Percentiles rank a stretch among this genome's conserved stretches.
Evolutionary conservation across 2,888 invertebrate species (phyloP).

Genomic region (Eudemis profundana): DNA sequence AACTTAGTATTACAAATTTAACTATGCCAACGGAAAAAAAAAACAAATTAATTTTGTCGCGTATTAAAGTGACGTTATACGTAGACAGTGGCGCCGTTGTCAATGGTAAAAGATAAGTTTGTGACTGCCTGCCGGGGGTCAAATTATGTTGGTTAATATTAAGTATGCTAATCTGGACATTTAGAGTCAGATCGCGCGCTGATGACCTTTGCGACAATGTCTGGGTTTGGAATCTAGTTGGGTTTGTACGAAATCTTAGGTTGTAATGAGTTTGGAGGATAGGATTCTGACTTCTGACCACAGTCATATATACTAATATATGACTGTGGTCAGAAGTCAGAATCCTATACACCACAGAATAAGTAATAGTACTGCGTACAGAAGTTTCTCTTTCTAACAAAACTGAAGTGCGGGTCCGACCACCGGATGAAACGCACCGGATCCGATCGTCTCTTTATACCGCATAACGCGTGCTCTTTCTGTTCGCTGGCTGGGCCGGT

Average conservation of each 20-base stretch:
- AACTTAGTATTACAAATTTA: background rate
- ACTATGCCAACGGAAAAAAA: background rate
- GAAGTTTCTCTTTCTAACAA: too few species aligned
- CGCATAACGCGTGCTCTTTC: too few species aligned
- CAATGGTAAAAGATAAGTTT: background rate
- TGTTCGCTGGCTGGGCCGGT: too few species aligned
- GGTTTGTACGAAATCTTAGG: background rate
- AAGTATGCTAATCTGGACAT: slow-evolving; percentile 41
- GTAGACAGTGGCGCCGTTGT: background rate
- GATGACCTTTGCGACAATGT: slow-evolving; percentile 25
- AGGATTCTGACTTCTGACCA: too few species aligned
- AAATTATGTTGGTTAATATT: slow-evolving; percentile 25
- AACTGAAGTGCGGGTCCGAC: too few species aligned
- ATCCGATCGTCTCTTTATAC: too few species aligned
- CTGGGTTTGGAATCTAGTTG: background rate
- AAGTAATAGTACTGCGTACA: too few species aligned
- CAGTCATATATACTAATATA: too few species aligned
- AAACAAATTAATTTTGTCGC: too few species aligned
- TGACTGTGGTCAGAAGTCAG: too few species aligned
- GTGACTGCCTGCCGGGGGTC: background rate
- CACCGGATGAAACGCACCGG: too few species aligned
- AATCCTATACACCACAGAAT: too few species aligned
- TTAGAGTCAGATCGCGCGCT: slow-evolving; percentile 24
- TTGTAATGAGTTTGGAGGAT: background rate
- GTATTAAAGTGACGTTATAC: background rate